Base-by-base conservation (phyloP, 37 sponge, comb jelly and placozoan species). In the Amphimedon queenslandica region DNA sequence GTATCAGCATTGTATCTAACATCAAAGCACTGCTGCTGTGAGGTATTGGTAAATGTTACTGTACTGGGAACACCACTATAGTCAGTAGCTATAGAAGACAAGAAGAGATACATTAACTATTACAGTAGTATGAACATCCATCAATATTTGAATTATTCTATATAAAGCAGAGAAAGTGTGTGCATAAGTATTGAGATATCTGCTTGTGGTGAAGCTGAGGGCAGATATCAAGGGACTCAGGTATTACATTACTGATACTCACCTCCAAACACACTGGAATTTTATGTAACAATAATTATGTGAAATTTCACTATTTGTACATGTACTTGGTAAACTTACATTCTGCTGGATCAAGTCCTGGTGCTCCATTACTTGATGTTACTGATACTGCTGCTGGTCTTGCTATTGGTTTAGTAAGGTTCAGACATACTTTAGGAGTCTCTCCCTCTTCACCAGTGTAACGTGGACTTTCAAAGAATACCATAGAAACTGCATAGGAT, bases 1-100 rank as follows among this genome's bases (percentile, higher is more conserved):
- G 32, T 47, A 58, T 73, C 71, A 47, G 71, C 56, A 55, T 66
- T 56, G 57, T 38, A 76, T 28, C 29, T 60, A 5, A 61, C 40
- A 35, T 51, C 51, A 1, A 73, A 34, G 24, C 78, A 69, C 23
- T 40, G 55, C 24, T 4, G 6, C 32, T 36, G 37, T 25, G 40
- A 27, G 33, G 70, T 67, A 27, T 20, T 31, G 5, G 61, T 58
- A 47, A 60, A 60, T 11, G 63, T 31, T 35, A 53, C 58, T 33
- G 40, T 40, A 47, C 13, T 47, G 13, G 13, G 53, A 8, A 47
- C 53, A 47, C 53, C 53, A 57, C 23, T 57, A 39, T 78, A 67
- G 1, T 42, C 56, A 32, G 55, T 70, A 69, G 25, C 78, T 78
- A 66, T 53, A 20, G 35, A 42, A 31, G 36, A 18, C 38, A 47